Conservation (phyloP, 2,888 invertebrate genomes). For the Parnassius orleans region DNA sequence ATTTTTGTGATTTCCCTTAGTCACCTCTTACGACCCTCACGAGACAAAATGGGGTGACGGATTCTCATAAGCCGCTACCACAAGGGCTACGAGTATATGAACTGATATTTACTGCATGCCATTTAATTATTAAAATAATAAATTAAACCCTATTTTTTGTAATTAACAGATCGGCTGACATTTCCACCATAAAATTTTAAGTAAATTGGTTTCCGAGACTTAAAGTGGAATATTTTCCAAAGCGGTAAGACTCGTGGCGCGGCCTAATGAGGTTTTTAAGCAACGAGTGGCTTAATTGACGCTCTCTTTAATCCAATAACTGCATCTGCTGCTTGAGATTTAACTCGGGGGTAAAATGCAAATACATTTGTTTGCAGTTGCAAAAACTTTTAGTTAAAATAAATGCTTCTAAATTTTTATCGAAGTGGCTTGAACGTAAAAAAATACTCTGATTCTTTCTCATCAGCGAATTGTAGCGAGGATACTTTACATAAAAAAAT, state of each 20-base stretch:
- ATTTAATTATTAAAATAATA: too few relatives aligned
- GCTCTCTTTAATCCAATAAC: conserved; percentile 21
- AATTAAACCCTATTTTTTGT: too few relatives aligned
- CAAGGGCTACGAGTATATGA: too few relatives aligned
- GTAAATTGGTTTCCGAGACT: conserved; percentile 10
- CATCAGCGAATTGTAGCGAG: too few relatives aligned
- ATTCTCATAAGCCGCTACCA: too few relatives aligned
- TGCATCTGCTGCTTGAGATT: conserved; percentile 15
- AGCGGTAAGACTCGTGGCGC: conserved; percentile 7
- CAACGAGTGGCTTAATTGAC: conserved; percentile 24
- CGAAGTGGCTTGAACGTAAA: not conserved
- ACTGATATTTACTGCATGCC: too few relatives aligned
- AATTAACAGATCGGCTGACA: too few relatives aligned
- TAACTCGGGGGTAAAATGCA: conserved; percentile 20
- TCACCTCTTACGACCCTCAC: too few relatives aligned
- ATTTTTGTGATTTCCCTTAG: too few relatives aligned
- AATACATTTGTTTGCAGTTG: conserved; percentile 16
- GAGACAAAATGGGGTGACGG: too few relatives aligned
- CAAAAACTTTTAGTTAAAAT: conserved; percentile 11
- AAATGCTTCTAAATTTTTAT: not conserved
- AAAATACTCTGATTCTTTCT: too few relatives aligned
- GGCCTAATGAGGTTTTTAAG: conserved; percentile 21
- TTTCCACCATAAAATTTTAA: not conserved
- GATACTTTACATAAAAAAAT: too few relatives aligned
- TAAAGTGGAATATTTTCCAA: conserved; percentile 13